phyloP scores from a whole-genome alignment of 2,113 vertebrate genomes.

The Scortum barcoo region DNA sequence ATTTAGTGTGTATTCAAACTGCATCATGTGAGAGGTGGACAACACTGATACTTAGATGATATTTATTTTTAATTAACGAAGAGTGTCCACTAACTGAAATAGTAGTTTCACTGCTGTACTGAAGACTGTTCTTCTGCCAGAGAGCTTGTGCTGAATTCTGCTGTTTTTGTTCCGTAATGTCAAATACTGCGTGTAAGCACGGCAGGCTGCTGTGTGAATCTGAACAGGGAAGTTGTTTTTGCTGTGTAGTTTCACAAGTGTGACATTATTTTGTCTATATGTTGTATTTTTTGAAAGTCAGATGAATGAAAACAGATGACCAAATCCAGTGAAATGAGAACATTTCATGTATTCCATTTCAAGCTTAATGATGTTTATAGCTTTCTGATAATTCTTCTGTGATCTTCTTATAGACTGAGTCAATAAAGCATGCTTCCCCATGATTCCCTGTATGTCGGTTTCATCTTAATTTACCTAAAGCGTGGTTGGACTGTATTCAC shows the following conservation, averaged over 20 bases:
- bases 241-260: conserved; percentile 7
- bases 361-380: neutral
- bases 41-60: neutral
- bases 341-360: conserved; percentile 29
- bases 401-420: neutral
- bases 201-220: neutral
- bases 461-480: neutral
- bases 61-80: conserved; percentile 52
- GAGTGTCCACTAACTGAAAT: neutral
- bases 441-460: neutral
- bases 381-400: conserved; percentile 10
- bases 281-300: neutral
- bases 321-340: neutral
- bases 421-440: conserved; percentile 57
- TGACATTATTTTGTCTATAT: conserved; percentile 4
- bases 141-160: conserved; percentile 9
- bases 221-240: neutral
- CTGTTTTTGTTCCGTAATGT: neutral
- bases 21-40: conserved; percentile 5
- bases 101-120: neutral
- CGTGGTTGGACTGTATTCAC: neutral
- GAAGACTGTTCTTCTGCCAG: neutral
- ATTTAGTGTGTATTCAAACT: conserved; percentile 38
- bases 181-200: neutral
- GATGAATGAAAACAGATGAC: neutral